Base-by-base conservation (phyloP, 2,888 invertebrate genomes). In the Lysandra bellargus region DNA sequence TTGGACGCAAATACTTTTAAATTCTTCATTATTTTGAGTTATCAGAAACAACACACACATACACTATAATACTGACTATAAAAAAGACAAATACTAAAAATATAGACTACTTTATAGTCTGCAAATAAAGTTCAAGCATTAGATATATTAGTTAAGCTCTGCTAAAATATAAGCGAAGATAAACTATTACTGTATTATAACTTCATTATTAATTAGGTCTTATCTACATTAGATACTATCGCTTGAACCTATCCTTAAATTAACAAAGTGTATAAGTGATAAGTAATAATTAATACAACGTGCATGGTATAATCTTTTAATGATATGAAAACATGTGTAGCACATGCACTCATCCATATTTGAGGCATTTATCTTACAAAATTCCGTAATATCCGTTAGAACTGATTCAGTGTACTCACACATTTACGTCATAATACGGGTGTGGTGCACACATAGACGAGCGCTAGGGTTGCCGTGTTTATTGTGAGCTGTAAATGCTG, bases 321-420 rank as follows among this genome's bases (percentile, higher is more conserved):
- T 61, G 60, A 40, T 44, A 60, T 9, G 33, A 40, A 74, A 74
- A 61, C 79, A 72, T 78, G 73, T 73, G 72, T 12, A 64, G 64
- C 49, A 72, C 80, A 81, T 80, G 80, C 79, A 84, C 85, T 84
- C 84, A 84, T 84, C 86, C 88, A 83, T 87, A 87, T 90, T 89
- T 86, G 84, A 87, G 87, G 88, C 84, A 92, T 90, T 91, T 92
- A 91, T 90, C 88, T 88, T 86, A 89, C 86, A 84, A 90, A 83
- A 91, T 93, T 93, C 93, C 89, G 92, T 93, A 92, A 94, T 92
- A 92, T 94, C 94, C 94, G 94, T 92, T 93, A 92, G 88, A 88
- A 92, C 87, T 91, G 91, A 92, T 91, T 90, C 88, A 89, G 90
- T 89, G 86, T 88, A 87, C 88, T 83, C 90, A 90, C 86, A 88